Percentiles rank a stretch among this genome's conserved stretches.
Evolutionary conservation across 2,797 vertebrate genomes (phyloP).

Genomic region (Pseudochirops corinnae): DNA sequence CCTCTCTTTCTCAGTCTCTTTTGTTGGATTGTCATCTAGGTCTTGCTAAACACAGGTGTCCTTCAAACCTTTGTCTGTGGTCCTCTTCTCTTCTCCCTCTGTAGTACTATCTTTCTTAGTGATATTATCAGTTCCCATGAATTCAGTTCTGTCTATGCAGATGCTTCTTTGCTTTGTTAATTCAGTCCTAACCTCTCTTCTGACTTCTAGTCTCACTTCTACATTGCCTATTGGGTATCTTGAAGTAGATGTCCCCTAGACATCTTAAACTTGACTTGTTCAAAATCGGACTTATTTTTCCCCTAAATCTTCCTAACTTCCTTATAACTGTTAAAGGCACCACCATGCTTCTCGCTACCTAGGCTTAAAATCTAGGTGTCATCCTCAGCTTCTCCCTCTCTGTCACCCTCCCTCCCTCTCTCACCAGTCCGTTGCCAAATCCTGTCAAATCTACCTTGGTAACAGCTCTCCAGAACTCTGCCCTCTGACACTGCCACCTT

Average conservation of each 20-base stretch:
- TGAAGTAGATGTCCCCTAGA: neutral
- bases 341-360: neutral
- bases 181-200: neutral
- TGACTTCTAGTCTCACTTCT: neutral
- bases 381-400: too few species aligned
- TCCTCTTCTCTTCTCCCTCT: neutral
- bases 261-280: neutral
- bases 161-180: neutral
- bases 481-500: too few species aligned
- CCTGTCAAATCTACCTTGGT: neutral
- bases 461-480: too few species aligned
- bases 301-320: neutral
- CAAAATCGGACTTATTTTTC: neutral
- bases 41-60: neutral
- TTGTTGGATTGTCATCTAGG: neutral
- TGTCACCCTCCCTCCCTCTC: neutral
- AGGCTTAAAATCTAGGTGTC: neutral
- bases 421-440: neutral
- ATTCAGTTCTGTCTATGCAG: neutral
- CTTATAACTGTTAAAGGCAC: neutral
- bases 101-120: neutral
- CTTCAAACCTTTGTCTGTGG: neutral
- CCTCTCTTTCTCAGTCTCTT: neutral
- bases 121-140: neutral
- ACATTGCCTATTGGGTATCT: neutral